phyloP scores from a whole-genome alignment of 2,113 vertebrate species.

The Myocastor coypus region DNA sequence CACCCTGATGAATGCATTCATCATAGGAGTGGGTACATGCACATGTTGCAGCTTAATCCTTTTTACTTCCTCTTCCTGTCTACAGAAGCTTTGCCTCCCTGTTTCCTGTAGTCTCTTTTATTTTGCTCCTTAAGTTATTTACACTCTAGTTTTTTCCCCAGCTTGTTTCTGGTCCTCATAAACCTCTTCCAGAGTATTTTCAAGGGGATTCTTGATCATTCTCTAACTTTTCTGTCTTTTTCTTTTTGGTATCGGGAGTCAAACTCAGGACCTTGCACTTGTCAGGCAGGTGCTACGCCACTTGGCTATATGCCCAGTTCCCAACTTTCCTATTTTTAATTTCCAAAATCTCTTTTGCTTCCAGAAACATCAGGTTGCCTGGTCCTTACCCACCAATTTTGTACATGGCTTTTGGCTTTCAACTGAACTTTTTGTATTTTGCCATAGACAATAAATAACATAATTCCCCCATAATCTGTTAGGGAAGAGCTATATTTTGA shows the following conservation, averaged over 20 bases:
- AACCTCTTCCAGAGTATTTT: conserved; percentile 8
- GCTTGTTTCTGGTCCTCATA: neutral
- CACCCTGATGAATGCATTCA: neutral
- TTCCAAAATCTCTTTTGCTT: conserved; percentile 1
- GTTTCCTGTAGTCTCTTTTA: neutral
- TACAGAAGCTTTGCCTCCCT: neutral
- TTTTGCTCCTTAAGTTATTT: neutral
- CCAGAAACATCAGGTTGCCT: neutral
- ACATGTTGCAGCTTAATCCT: neutral
- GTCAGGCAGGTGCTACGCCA: neutral
- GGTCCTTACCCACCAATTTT: neutral
- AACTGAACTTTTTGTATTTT: neutral
- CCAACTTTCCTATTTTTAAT: neutral
- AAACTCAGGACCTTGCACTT: neutral
- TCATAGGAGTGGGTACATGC: neutral
- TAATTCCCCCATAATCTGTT: neutral
- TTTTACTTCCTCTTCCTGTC: neutral
- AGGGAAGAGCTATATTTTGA: neutral
- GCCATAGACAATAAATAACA: neutral
- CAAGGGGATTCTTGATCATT: neutral
- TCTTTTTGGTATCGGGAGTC: neutral
- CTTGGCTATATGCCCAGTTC: neutral
- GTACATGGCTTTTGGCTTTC: neutral
- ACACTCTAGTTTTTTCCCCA: neutral
- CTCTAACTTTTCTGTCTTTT: neutral